phyloP scores from a whole-genome alignment of 2,888 invertebrate genomes.

The Galerucella nymphaeae region DNA sequence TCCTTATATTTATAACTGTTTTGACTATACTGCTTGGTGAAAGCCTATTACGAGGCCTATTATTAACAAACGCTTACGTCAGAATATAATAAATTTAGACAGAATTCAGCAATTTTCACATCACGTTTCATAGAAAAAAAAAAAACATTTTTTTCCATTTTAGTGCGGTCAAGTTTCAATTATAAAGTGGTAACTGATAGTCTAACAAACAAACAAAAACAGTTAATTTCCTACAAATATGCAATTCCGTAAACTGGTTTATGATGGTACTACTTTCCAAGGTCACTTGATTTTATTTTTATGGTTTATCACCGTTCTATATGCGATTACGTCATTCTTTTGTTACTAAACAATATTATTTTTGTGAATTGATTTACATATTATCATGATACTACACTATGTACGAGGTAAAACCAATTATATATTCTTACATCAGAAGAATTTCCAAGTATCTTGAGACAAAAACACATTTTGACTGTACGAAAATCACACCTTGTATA shows the following conservation, averaged over 20 bases:
- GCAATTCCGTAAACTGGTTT: conserved; percentile 23
- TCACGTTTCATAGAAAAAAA: no score
- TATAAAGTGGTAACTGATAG: neutral
- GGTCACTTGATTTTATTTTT: conserved; percentile 32
- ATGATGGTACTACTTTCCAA: conserved; percentile 32
- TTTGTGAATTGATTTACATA: conserved; percentile 24
- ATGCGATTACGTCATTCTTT: conserved; percentile 42
- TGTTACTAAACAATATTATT: conserved; percentile 31
- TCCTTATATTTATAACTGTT: no score
- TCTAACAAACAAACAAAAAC: conserved; percentile 13
- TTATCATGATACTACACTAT: neutral
- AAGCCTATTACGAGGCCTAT: no score
- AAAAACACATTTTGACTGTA: no score
- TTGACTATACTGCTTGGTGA: no score
- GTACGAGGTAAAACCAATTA: neutral
- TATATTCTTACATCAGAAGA: neutral
- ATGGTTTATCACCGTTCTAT: conserved; percentile 38
- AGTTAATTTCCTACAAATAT: conserved; percentile 9
- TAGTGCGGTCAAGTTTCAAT: no score
- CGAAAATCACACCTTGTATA: no score
- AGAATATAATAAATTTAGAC: no score
- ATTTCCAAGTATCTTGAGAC: no score
- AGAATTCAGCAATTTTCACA: no score
- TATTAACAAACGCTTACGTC: no score
- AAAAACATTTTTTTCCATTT: no score